Conservation (phyloP, 1,140 invertebrate species). For the Pseudomyrmex dendroicus region DNA sequence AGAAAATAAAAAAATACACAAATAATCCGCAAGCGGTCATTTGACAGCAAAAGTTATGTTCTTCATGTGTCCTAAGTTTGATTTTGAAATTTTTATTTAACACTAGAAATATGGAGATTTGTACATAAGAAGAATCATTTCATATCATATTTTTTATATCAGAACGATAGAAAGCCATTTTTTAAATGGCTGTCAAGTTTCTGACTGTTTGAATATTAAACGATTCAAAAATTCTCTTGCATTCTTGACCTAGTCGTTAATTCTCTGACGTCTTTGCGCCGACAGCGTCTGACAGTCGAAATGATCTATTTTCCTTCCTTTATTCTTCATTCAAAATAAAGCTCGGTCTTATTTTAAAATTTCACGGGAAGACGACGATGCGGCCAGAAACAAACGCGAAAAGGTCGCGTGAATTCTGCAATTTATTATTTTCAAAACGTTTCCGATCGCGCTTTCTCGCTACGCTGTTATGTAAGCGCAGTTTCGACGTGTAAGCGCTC, state of each 20-base stretch:
- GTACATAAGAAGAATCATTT: neutral
- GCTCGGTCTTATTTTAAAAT: conserved; percentile 64
- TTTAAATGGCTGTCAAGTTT: neutral
- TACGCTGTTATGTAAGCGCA: conserved; percentile 25
- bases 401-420: neutral
- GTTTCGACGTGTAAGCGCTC: neutral
- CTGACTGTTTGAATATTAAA: conserved; percentile 3
- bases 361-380: conserved; percentile 4
- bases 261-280: conserved; percentile 61
- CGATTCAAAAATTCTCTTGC: conserved; percentile 61
- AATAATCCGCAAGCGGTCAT: neutral
- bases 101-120: too few species aligned
- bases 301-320: conserved; percentile 63
- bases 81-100: conserved; percentile 6
- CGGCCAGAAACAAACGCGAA: conserved; percentile 2
- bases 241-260: conserved; percentile 74
- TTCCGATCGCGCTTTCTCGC: neutral
- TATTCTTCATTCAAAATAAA: neutral
- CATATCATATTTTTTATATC: neutral
- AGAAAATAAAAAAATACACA: neutral
- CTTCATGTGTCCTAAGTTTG: neutral
- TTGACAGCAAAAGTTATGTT: neutral
- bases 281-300: conserved; percentile 27
- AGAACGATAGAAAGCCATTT: neutral
- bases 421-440: conserved; percentile 57